Evolutionary conservation across 1,140 invertebrate species (phyloP).

Genomic region (Pectinophora gossypiella): DNA sequence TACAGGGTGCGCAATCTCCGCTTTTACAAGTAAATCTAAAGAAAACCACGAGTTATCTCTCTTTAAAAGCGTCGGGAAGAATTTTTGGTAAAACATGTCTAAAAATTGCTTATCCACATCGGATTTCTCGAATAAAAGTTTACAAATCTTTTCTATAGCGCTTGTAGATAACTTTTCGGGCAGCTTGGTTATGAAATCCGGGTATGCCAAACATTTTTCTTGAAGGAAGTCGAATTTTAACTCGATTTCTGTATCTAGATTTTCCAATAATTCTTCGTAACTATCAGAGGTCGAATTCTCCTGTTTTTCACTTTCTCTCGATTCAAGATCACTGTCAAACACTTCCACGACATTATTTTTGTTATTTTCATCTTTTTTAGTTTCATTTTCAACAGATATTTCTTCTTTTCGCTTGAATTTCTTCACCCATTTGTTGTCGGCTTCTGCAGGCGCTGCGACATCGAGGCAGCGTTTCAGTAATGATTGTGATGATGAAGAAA

Average conservation of each 20-base stretch:
- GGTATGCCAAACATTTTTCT: slow-evolving; percentile 17
- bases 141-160: slow-evolving; percentile 25
- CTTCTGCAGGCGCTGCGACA: slow-evolving; percentile 7
- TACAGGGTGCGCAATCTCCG: slow-evolving; percentile 12
- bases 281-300: neutral
- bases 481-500: slow-evolving; percentile 19
- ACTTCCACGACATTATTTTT: too few relatives aligned
- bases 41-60: slow-evolving; percentile 21
- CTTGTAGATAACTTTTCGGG: slow-evolving; percentile 14
- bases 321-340: neutral
- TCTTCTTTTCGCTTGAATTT: slow-evolving; percentile 13
- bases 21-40: slow-evolving; percentile 32
- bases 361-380: neutral
- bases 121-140: slow-evolving; percentile 20
- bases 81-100: slow-evolving; percentile 21
- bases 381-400: slow-evolving; percentile 1
- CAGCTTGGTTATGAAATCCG: slow-evolving; percentile 13
- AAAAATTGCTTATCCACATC: slow-evolving; percentile 19
- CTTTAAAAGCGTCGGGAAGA: slow-evolving; percentile 30
- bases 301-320: neutral
- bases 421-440: slow-evolving; percentile 19
- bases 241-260: slow-evolving; percentile 11
- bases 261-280: slow-evolving; percentile 14
- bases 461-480: slow-evolving; percentile 17
- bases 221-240: slow-evolving; percentile 18